These are phyloP conservation scores for Macroramphosus scolopax DNA, from an alignment of 2,797 vertebrate species.

Conservation along the genomic window DNA sequence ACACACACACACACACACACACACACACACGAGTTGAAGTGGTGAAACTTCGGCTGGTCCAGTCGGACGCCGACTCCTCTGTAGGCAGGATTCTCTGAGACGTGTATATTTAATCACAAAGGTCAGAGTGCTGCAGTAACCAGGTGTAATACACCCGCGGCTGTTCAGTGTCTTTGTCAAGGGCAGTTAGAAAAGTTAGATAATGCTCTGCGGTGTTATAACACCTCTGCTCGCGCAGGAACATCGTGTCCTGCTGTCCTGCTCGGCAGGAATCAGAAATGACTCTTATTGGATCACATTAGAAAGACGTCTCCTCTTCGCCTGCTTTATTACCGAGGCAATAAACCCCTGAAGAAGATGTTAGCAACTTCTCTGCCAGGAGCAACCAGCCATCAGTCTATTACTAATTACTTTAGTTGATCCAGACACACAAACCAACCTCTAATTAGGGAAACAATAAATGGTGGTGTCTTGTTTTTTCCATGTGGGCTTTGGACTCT, in stretches of 20 bases:
- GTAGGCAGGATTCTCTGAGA: conserved; percentile 26
- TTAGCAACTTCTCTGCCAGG: conserved; percentile 60
- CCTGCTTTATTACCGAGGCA: conserved; percentile 22
- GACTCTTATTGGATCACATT: conserved; percentile 18
- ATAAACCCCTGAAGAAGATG: conserved; percentile 38
- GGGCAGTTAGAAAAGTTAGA: conserved; percentile 32
- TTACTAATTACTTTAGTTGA: conserved; percentile 78
- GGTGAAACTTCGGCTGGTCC: conserved; percentile 12
- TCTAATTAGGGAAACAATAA: conserved; percentile 77
- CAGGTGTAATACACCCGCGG: conserved; percentile 26
- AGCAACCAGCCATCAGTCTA: conserved; percentile 66
- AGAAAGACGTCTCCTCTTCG: conserved; percentile 8
- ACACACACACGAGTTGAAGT: conserved; percentile 21
- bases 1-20: too few species aligned
- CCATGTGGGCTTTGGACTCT: conserved; percentile 60
- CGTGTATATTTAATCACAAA: conserved; percentile 47
- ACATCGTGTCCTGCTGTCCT: conserved; percentile 13
- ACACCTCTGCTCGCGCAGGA: conserved; percentile 11
- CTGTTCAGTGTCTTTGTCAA: conserved; percentile 33
- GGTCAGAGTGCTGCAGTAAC: conserved; percentile 43
- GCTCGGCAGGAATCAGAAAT: conserved; percentile 13
- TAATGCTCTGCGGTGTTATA: conserved; percentile 22
- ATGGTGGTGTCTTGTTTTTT: conserved; percentile 67
- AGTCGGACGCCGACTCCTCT: conserved; percentile 18
- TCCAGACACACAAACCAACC: conserved; percentile 70